Percentiles rank a stretch among this genome's conserved stretches.
Evolutionary conservation across 2,888 invertebrate species (phyloP).

Genomic region (Yponomeuta cagnagella): DNA sequence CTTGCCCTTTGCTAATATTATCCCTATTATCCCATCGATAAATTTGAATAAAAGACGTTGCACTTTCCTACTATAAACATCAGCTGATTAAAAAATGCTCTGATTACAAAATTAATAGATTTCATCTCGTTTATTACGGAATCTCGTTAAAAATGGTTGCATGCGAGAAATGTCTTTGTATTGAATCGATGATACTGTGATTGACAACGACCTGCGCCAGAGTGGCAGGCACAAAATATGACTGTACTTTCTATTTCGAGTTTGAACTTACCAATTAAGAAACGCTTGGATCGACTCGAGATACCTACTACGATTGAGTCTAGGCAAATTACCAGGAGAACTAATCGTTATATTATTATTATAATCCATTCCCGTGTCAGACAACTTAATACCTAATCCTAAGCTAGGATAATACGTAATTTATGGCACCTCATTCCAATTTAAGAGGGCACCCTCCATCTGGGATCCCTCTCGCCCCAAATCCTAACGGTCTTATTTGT

Average conservation of each 20-base stretch:
- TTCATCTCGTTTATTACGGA: background rate
- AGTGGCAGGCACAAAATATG: conserved; percentile 9
- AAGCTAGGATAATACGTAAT: no score
- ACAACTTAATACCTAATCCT: background rate
- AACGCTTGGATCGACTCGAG: background rate
- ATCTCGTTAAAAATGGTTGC: background rate
- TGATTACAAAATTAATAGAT: background rate
- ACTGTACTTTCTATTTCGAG: conserved; percentile 13
- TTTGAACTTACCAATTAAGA: background rate
- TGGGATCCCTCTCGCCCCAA: no score
- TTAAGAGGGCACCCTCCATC: no score
- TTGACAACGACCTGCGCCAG: conserved; percentile 13
- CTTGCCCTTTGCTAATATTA: no score
- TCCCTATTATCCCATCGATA: background rate
- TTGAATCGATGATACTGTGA: conserved; percentile 6
- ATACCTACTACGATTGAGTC: background rate
- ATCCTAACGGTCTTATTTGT: no score
- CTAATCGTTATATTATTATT: background rate
- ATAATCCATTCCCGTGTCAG: background rate
- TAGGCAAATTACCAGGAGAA: background rate
- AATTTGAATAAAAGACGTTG: background rate
- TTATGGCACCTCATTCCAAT: no score
- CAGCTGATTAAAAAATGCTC: background rate
- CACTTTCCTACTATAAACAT: background rate
- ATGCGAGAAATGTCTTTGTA: background rate